Evolutionary conservation across 2,797 vertebrate species (phyloP), one percentile per base, ranked within the genome.

Genomic region (Cyprinodon diabolis): DNA sequence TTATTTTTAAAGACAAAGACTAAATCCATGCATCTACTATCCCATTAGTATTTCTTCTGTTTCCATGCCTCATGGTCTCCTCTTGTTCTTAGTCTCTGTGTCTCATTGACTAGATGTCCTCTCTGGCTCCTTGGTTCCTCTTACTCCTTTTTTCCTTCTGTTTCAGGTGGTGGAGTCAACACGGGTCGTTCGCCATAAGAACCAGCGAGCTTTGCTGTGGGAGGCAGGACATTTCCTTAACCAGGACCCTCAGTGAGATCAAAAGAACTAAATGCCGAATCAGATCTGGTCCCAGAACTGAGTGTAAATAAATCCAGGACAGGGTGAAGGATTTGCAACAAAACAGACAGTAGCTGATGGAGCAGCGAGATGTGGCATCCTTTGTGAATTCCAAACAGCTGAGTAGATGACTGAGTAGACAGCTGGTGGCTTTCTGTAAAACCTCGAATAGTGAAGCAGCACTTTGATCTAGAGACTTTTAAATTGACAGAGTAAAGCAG

Each of bases 81-180:
- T 43, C 19, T 12, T n/a, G 30, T 30, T 30, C 30, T 55, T n/a
- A 9, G 17, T 21, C 13, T 17, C 21, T 21, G 21, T 10, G 19
- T 2, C 40, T 30, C 40, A 43, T 43, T 43, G 40, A 43, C 40
- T 43, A 5, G 5, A 5, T 43, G 40, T 43, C 7, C 40, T 43
- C 40, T 43, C 40, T 43, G 40, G 7, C 52, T 21, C 13, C 52
- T 9, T 54, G 21, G 10, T 23, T 4, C 49, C 47, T 4, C 6
- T 67, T 1, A 15, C 15, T 67, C 15, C 4, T 37, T 45, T 0
- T 60, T 4, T 68, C 15, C 5, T 0, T 71, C 51, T 71, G 30
- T 60, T 75, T 56, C 81, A 99, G 98, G 94, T 98, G 0, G 93
- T 99, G 71, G 96, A 96, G 49, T 95, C 97, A 55, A 98, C 97